Percentiles rank a stretch among this genome's conserved stretches.
phyloP scores from a whole-genome alignment of 2,797 vertebrate species.

The Crenichthys baileyi region DNA sequence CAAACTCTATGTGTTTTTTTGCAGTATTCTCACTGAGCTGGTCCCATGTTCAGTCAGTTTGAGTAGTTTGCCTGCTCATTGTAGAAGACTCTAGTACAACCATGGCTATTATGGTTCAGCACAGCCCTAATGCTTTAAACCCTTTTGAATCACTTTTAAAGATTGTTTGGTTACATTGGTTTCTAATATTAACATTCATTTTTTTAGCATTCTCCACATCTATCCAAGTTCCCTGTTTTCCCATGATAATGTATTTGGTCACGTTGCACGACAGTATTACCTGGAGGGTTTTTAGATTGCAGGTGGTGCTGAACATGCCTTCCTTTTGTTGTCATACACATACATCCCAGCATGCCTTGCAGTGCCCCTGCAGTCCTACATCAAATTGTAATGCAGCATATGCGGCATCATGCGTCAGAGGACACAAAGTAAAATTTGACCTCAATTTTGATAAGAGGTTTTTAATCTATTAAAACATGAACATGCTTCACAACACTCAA shows the following conservation, averaged over 20 bases:
- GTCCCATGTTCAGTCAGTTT: constrained; percentile 17
- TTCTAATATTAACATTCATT: background rate
- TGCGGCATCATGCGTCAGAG: constrained; percentile 51
- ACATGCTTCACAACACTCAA: constrained; percentile 31
- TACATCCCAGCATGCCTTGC: constrained; percentile 59
- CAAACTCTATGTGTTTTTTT: constrained; percentile 17
- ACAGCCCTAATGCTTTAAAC: constrained; percentile 14
- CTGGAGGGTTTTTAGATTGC: constrained; percentile 35
- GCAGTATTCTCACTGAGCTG: constrained; percentile 1
- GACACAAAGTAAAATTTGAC: constrained; percentile 30
- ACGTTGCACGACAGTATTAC: constrained; percentile 19
- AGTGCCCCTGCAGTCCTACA: constrained; percentile 29
- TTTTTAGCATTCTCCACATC: background rate
- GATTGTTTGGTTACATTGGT: background rate
- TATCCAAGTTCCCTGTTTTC: background rate
- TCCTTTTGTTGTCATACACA: constrained; percentile 21
- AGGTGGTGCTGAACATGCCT: constrained; percentile 38
- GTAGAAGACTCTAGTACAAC: constrained; percentile 28
- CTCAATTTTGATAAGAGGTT: constrained; percentile 67
- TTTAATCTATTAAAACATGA: constrained; percentile 61
- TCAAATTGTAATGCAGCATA: constrained; percentile 35
- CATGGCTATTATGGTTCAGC: constrained; percentile 45
- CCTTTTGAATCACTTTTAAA: constrained; percentile 2
- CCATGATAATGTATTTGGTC: constrained; percentile 24
- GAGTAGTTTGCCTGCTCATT: constrained; percentile 3